A percentile compares a stretch with the other conserved stretches of the same genome.
Evolutionary conservation across 2,888 invertebrate genomes (phyloP).

Genomic region (Alsophila aescularia): DNA sequence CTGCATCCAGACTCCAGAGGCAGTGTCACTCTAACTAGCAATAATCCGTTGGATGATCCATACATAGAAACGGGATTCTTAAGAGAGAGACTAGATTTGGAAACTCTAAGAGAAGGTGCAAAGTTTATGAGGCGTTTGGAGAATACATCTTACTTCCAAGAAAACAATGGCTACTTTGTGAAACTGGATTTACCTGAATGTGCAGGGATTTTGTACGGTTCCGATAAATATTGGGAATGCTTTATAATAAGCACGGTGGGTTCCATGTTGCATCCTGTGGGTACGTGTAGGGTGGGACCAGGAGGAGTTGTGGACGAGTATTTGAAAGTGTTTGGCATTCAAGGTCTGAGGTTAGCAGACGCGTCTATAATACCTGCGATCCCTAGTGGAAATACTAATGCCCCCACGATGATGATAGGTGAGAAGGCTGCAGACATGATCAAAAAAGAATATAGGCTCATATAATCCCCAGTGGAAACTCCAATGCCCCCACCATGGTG

Average conservation of each 20-base stretch:
- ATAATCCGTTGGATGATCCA: slow-evolving; percentile 62
- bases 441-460: slow-evolving; percentile 54
- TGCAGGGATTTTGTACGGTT: slow-evolving; percentile 69
- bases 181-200: slow-evolving; percentile 79
- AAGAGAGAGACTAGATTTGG: slow-evolving; percentile 56
- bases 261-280: slow-evolving; percentile 85
- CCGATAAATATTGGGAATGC: slow-evolving; percentile 87
- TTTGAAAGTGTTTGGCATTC: slow-evolving; percentile 60
- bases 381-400: slow-evolving; percentile 71
- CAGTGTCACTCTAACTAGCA: slow-evolving; percentile 58
- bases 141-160: slow-evolving; percentile 59
- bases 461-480: too few species aligned
- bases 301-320: slow-evolving; percentile 68
- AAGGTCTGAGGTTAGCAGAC: slow-evolving; percentile 64
- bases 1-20: slow-evolving; percentile 70
- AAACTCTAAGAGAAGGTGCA: slow-evolving; percentile 51
- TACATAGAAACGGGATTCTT: slow-evolving; percentile 63
- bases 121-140: slow-evolving; percentile 56
- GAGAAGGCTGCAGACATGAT: slow-evolving; percentile 75
- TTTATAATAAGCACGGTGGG: slow-evolving; percentile 81
- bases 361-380: slow-evolving; percentile 71
- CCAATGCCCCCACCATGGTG: too few species aligned
- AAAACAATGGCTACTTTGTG: slow-evolving; percentile 51
- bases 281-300: slow-evolving; percentile 71
- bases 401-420: slow-evolving; percentile 75